Evolutionary conservation across 2,888 invertebrate genomes (phyloP), one percentile per base, ranked within the genome.

Genomic region (Leptura quadrifasciata): DNA sequence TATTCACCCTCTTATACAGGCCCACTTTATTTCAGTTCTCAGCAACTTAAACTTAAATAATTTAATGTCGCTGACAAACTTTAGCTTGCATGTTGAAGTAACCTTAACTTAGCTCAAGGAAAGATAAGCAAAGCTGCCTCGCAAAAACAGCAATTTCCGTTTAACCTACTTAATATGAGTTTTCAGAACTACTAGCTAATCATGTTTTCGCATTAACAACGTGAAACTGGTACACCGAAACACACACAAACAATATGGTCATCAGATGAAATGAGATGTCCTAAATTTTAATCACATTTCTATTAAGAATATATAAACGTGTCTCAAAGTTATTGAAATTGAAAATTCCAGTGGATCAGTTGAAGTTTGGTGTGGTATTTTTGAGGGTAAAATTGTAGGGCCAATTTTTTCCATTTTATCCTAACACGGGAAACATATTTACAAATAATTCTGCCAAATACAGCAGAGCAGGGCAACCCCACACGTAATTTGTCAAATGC

Each of bases 161-260:
- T 61, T 61, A 61, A 61, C 60, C 60, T 61, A 61, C 60, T 61
- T 61, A 31, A 27, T 15, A 17, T n/a, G 31, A 61, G 15, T 31
- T 61, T 61, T 61, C 31, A 18, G 17, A 61, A 61, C 31, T 21
- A 61, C 31, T 21, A 20, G 12, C 57, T 61, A 58, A 47, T 47
- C 47, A n/a, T 47, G 47, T 15, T 47, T n/a, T 47, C 47, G 47
- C 47, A 47, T 47, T 47, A 47, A n/a, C 47, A 12, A n/a, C 47
- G 4, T 15, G 39, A 39, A 39, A 15, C 35, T 39, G 12, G 15
- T 15, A 12, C 4, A n/a, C 12, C 39, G 10, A 39, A 39, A 8
- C 10, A 35, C 35, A 24, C 8, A 15, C 39, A 31, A 1, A 39
- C 39, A 12, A 39, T 31, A 15, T 4, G n/a, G 47, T n/a, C 47